Evolutionary conservation across 2,113 vertebrate species (phyloP).

Genomic region (Psilopogon haemacephalus): DNA sequence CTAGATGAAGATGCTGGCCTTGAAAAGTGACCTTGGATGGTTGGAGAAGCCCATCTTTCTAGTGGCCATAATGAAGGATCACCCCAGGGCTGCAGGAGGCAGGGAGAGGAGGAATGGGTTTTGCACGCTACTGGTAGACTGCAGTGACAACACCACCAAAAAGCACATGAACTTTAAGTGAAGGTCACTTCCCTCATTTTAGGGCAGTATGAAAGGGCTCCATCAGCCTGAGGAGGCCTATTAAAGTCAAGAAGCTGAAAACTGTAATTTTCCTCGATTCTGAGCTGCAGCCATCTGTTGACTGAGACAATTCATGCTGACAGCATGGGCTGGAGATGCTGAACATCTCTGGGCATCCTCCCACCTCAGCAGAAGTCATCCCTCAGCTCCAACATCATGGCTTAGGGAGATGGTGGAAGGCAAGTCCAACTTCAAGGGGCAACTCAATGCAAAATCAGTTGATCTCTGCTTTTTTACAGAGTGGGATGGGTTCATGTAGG

Average conservation of each 20-base stretch:
- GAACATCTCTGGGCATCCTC: neutral
- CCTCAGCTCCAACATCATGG: neutral
- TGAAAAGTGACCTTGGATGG: neutral
- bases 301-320: accelerated
- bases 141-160: accelerated
- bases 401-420: neutral
- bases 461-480: neutral
- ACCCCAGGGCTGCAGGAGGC: neutral
- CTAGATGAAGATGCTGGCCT: neutral
- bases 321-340: neutral
- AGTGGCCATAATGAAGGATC: neutral
- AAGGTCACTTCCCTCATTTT: neutral
- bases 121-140: neutral
- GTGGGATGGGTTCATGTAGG: accelerated
- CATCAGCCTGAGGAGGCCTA: neutral
- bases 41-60: neutral
- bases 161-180: neutral
- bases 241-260: neutral
- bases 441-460: neutral
- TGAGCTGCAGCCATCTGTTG: accelerated
- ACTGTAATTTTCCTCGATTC: neutral
- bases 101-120: neutral
- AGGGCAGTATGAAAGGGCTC: neutral
- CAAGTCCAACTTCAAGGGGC: neutral
- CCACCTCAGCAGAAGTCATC: neutral